Base-by-base conservation (phyloP, 1,140 invertebrate species). In the Zaprionus camerounensis region DNA sequence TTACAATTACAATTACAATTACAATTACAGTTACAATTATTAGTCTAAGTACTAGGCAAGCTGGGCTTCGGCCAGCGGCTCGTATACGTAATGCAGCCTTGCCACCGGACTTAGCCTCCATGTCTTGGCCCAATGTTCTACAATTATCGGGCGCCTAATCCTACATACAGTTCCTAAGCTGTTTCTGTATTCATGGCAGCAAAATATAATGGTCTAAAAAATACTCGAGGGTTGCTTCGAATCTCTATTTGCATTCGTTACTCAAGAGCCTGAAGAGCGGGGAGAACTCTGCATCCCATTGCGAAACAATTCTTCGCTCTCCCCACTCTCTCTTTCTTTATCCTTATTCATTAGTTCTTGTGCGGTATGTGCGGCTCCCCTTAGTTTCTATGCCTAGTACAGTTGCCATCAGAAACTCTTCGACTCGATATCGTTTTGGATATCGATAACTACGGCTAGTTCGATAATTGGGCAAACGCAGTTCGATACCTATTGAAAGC, bases 31-130 rank as follows among this genome's bases (percentile, higher is more conserved):
- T 61, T 46, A 75, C 76, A 80, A 73, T 80, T 80, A 74, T 79
- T 76, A 82, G 56, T 62, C 62, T 65, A 82, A 38, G 66, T 77
- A 51, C 41, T 61, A 51, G 24, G 36, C 44, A 61, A 68, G 61
- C 55, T 31, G 51, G 53, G 12, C 12, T 15, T 22, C 12, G 69
- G 51, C 36, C 59, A 56, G 59, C 38, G 66, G 67, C 56, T 76
- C 81, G 81, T 84, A 84, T 84, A 66, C 81, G 76, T 59, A 73
- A 83, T 74, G 64, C 55, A 13, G 34, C 76, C 46, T 46, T 66
- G 66, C 68, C 62, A 56, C 59, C 36, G 31, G 58, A 46, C n/a
- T 17, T 9, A n/a, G 15, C n/a, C 41, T 17, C 7, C n/a, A 17
- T 34, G 31, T 11, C 31, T 34, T 34, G 11, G 3, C 15, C 41